Evolutionary conservation across 2,113 vertebrate species (phyloP).

Genomic region (Syrrhaptes paradoxus): DNA sequence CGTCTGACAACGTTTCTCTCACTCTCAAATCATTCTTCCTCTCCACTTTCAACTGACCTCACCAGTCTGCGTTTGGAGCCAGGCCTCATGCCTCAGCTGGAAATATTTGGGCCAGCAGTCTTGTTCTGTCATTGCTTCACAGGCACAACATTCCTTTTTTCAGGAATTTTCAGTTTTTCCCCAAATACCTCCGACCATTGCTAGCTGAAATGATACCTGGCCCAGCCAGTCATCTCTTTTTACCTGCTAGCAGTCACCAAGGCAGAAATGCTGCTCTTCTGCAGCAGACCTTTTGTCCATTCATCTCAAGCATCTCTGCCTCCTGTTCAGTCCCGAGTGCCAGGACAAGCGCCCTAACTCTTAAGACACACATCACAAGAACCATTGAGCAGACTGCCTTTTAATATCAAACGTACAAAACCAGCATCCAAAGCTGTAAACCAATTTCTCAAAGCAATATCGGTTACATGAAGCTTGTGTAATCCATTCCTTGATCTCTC

Average conservation of each 20-base stretch:
- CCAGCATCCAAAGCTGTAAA: neutral
- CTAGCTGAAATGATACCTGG: neutral
- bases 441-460: neutral
- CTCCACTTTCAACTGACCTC: neutral
- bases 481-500: neutral
- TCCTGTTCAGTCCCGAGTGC: neutral
- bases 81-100: neutral
- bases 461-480: neutral
- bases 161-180: neutral
- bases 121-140: neutral
- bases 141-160: neutral
- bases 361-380: neutral
- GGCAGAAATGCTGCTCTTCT: neutral
- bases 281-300: neutral
- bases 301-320: neutral
- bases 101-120: neutral
- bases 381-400: neutral
- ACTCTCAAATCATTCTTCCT: neutral
- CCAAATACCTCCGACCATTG: neutral
- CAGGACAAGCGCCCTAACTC: neutral
- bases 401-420: neutral
- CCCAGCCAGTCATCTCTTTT: neutral
- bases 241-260: neutral
- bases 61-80: neutral
- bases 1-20: neutral